Base-by-base conservation (phyloP, 2,113 vertebrate species). In the Pangasianodon gigas region DNA sequence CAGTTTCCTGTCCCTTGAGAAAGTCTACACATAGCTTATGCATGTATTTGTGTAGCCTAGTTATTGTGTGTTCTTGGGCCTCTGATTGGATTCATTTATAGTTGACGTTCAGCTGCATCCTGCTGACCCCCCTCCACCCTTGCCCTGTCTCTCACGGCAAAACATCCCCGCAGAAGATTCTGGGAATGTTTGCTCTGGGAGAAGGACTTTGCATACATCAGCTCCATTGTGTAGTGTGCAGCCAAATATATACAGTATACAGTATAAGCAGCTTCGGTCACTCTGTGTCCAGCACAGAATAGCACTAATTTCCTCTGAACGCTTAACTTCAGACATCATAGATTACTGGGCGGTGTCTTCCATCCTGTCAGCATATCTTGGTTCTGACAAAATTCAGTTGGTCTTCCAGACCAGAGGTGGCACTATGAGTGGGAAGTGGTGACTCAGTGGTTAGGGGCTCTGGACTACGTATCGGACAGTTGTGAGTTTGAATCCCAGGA, bases 51-150 rank as follows among this genome's bases (percentile, higher is more conserved):
- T 74, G 51, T 58, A 60, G 65, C 81, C 41, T 48, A 32, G 60
- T 85, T 90, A 84, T 77, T 79, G 94, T 91, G 87, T 93, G 88
- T 94, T 92, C 90, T 87, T 92, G 90, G 87, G 91, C 93, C 86
- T 86, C 91, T 92, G 92, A 93, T 84, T 90, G 90, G 91, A 83
- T 91, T 91, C 62, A 94, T 94, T 92, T 93, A 93, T 94, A 91
- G 92, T 85, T 86, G 84, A 79, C 0, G 87, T 91, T 95, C 93
- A 95, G 93, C 93, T 94, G 92, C 92, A 93, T 96, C 93, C 94
- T 94, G 93, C 93, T 87, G 84, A 92, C 92, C 85, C 77, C 69
- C 69, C 46, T 85, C 65, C 83, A 88, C 85, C 90, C 89, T 90
- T 67, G 92, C 85, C 83, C 91, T 19, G 75, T 92, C 88, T 85